phyloP scores from a whole-genome alignment of 1,140 invertebrate genomes.

The Pseudomyrmex concolor region DNA sequence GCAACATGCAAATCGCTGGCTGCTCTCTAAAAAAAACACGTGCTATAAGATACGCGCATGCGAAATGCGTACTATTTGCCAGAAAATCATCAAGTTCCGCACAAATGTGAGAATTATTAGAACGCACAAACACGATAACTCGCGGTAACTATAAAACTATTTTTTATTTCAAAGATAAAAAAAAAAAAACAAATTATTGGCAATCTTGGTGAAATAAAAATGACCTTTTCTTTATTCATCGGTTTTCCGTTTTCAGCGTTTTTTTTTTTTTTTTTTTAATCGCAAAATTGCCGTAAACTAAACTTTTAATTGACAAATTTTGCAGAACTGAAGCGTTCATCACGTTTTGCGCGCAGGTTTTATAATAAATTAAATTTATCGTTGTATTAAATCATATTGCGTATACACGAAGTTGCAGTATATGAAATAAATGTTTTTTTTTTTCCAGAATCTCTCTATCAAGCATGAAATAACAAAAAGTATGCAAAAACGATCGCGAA shows the following conservation, averaged over 20 bases:
- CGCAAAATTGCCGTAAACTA: background rate
- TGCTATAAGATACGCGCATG: background rate
- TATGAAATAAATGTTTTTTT: background rate
- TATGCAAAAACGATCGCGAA: conserved; percentile 6
- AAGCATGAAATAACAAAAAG: background rate
- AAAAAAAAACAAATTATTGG: background rate
- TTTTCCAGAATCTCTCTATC: background rate
- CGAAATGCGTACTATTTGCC: background rate
- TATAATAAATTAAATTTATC: background rate
- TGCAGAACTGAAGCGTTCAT: background rate
- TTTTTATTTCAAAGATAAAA: background rate
- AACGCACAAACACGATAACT: too few species aligned
- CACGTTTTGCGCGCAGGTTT: too few species aligned
- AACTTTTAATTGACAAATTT: conserved; percentile 2
- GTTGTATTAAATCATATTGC: background rate
- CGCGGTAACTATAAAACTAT: too few species aligned
- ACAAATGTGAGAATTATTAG: background rate
- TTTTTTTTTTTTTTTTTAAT: background rate
- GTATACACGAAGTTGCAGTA: background rate
- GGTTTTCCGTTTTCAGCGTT: background rate
- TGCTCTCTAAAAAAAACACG: background rate
- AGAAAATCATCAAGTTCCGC: background rate
- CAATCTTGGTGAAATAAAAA: background rate
- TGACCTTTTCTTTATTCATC: background rate
- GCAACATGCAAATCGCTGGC: conserved; percentile 36